phyloP scores from a whole-genome alignment of 2,113 vertebrate species.

The Odontophorus gujanensis region DNA sequence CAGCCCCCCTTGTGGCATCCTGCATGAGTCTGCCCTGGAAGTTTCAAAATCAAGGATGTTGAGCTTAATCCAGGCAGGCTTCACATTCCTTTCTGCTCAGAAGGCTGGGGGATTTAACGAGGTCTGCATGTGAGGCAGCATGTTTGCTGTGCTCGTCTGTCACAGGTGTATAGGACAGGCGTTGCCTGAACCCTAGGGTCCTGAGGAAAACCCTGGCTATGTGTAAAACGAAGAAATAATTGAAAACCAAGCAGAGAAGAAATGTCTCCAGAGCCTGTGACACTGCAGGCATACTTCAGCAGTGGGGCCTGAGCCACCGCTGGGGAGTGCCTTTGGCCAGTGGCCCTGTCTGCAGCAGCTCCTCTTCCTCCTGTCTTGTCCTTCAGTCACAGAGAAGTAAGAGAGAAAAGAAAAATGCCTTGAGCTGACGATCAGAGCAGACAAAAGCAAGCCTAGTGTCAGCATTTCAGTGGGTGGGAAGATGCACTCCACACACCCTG shows the following conservation, averaged over 20 bases:
- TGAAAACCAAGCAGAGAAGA: background rate
- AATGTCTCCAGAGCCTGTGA: background rate
- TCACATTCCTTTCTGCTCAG: background rate
- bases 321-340: accelerated
- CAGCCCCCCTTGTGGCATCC: background rate
- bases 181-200: background rate
- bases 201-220: background rate
- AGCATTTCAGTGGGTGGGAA: background rate
- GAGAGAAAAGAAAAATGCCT: background rate
- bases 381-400: background rate
- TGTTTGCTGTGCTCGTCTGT: background rate
- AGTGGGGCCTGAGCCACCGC: background rate
- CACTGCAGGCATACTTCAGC: background rate
- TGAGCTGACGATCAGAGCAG: background rate
- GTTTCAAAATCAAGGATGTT: background rate
- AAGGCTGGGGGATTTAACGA: background rate
- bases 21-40: background rate
- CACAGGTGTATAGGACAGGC: background rate
- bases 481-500: background rate
- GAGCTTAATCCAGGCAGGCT: background rate
- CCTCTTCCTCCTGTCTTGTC: background rate
- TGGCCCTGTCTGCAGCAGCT: background rate
- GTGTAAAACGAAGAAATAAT: background rate
- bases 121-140: background rate
- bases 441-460: background rate